Evolutionary conservation across 2,888 invertebrate genomes (phyloP), one percentile per base, ranked within the genome.

Genomic region (Melinaea marsaeus): DNA sequence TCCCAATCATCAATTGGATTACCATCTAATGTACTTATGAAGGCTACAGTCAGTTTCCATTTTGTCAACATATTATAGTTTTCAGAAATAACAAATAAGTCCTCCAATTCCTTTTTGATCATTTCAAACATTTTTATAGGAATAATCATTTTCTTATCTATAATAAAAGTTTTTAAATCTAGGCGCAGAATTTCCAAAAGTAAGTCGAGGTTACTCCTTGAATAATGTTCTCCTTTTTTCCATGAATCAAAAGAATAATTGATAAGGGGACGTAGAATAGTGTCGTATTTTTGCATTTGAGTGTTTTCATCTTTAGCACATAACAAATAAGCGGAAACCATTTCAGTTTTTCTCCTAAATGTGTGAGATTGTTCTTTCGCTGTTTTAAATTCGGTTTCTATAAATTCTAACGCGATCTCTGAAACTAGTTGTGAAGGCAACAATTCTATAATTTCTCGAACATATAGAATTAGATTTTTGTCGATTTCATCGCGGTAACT

Each of bases 21-120:
- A 37, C 55, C 54, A 13, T 75, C 67, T 46, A 79, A 67, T 34
- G 79, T 63, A 63, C 74, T 75, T 1, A 79, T 66, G 22, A 83
- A 68, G 47, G 72, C 71, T 6, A 76, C 72, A 4, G 74, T 68
- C 45, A 87, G 65, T 66, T 79, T 80, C 82, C 84, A 85, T 58
- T 71, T 76, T 32, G 80, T 81, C 58, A 86, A 22, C 60, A 79
- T 66, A 22, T 80, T 46, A 64, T 87, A 87, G 69, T 84, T 80
- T 72, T 81, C 76, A 60, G 77, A 61, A 13, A 78, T 46, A 11
- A 73, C 13, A 57, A 86, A 65, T 33, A 63, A 59, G 9, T 72
- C 61, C 57, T 78, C 71, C 42, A 84, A 67, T 59, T 72, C 71
- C 0, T 60, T 65, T 69, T 72, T 71, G 61, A 83, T 79, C 57